Evolutionary conservation across 2,888 invertebrate genomes (phyloP), one percentile per base, ranked within the genome.

Genomic region (Polietes domitor): DNA sequence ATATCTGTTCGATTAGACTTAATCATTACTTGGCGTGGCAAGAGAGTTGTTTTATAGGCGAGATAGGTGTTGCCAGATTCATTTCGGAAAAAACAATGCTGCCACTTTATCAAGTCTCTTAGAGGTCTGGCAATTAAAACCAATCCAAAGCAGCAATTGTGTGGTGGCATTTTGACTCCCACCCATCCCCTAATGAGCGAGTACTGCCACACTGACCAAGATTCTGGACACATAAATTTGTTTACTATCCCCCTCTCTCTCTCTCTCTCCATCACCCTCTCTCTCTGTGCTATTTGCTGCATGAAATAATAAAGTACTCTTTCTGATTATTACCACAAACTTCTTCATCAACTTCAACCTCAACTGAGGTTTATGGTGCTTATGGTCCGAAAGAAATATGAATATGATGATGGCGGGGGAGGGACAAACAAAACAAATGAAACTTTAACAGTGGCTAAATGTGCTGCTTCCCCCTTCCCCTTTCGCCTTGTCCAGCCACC

Each of bases 261-360:
- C 47, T 12, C 12, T 41, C 41, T 41, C 41, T 41, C 12, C 10
- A 2, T 3, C n/a, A 1, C 47, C n/a, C 47, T 47, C 47, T 15
- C n/a, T n/a, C 47, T 6, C 4, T 50, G 12, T 50, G 3, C 15
- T 12, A 58, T 58, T 58, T n/a, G 21, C 24, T 43, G 21, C 43
- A 24, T 28, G 68, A 68, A 68, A 43, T 61, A 68, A 68, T 68
- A 21, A 68, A 68, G 43, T 68, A 43, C 12, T 61, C 43, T 41
- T 68, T 21, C 21, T 21, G 41, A 37, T 41, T 68, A 68, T 68
- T 41, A 68, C 43, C 68, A 24, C 43, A 68, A 68, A 68, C 43
- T 68, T 68, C 68, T 43, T 68, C 43, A 68, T 68, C 43, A 68
- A 68, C 43, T 68, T 68, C 24, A 68, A 68, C 68, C 68, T 41